Evolutionary conservation across 2,888 invertebrate species (phyloP).

Genomic region (Athalia cordata): DNA sequence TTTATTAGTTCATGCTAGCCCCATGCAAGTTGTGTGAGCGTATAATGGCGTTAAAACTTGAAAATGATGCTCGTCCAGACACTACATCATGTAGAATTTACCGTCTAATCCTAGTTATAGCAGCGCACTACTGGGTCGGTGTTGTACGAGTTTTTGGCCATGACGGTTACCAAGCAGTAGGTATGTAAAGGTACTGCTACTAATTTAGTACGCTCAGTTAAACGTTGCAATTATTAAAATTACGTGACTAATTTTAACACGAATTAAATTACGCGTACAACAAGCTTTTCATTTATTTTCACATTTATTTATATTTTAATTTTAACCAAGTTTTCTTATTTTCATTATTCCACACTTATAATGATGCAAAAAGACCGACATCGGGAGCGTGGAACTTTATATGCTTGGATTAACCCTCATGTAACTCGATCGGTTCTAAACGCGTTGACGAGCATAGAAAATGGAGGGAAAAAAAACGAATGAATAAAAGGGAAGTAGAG

Average conservation of each 20-base stretch:
- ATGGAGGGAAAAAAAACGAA: too few relatives aligned
- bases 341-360: too few relatives aligned
- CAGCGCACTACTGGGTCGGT: not conserved
- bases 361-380: too few relatives aligned
- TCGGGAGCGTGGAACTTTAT: too few relatives aligned
- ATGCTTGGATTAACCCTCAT: too few relatives aligned
- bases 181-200: not conserved
- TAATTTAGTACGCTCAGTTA: not conserved
- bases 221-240: slow-evolving; percentile 34
- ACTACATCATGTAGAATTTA: slow-evolving; percentile 33
- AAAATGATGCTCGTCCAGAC: slow-evolving; percentile 21
- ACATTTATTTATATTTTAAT: too few relatives aligned
- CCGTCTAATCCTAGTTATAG: not conserved
- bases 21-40: not conserved
- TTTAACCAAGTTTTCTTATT: too few relatives aligned
- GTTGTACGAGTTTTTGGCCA: slow-evolving; percentile 21
- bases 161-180: slow-evolving; percentile 10
- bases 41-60: not conserved
- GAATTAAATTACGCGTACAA: not conserved
- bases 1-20: not conserved
- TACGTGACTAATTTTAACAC: slow-evolving; percentile 12
- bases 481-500: slow-evolving; percentile 3
- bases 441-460: too few relatives aligned
- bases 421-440: too few relatives aligned
- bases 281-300: too few relatives aligned